Conservation (phyloP, 2,113 vertebrate genomes). For the Anarrhichthys ocellatus region DNA sequence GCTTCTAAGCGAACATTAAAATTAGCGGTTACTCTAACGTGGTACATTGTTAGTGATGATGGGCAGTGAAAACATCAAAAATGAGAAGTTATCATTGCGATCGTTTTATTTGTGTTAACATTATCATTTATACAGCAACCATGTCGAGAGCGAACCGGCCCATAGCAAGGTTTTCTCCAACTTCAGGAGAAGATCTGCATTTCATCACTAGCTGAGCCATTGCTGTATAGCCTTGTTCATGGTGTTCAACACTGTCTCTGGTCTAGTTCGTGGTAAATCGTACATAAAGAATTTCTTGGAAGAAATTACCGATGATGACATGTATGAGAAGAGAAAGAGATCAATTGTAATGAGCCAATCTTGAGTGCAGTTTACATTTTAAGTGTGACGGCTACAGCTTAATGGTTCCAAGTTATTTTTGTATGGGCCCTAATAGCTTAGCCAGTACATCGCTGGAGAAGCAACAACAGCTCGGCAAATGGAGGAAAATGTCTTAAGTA, state of each 20-base stretch:
- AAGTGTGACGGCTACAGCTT: not conserved
- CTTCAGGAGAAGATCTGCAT: not conserved
- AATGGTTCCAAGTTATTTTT: not conserved
- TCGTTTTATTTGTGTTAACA: not conserved
- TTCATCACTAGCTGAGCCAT: not conserved
- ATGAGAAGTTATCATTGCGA: not conserved
- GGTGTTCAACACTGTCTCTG: not conserved
- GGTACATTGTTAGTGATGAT: too few species aligned
- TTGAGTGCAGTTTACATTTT: not conserved
- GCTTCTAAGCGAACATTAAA: not conserved
- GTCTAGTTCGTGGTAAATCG: not conserved
- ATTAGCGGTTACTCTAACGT: not conserved
- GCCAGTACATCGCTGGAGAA: not conserved
- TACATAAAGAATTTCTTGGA: not conserved
- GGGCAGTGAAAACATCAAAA: not conserved
- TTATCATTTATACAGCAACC: not conserved
- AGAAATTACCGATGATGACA: not conserved
- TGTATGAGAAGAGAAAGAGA: not conserved
- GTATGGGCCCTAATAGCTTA: not conserved
- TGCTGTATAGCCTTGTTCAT: not conserved
- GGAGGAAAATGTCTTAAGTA: not conserved
- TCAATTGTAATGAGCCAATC: not conserved
- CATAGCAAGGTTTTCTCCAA: not conserved
- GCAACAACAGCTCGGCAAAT: not conserved
- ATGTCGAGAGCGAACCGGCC: not conserved